phyloP scores from a whole-genome alignment of 2,888 invertebrate genomes.

The Tolmerus cingulatus region DNA sequence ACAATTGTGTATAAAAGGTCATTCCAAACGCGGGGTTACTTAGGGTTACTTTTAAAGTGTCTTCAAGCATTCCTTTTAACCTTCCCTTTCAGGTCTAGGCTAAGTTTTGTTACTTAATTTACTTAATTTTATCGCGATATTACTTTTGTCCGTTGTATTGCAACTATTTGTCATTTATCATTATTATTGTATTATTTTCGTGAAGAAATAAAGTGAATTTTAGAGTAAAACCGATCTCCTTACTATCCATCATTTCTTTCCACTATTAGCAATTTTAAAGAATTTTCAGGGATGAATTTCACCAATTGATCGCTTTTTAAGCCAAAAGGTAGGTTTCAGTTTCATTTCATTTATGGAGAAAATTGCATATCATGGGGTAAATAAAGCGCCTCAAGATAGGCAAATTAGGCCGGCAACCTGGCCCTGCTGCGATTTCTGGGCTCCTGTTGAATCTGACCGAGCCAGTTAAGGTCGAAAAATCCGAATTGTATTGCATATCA shows the following conservation, averaged over 20 bases:
- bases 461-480: too few relatives aligned
- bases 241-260: not conserved
- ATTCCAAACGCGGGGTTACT: not conserved
- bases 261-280: too few relatives aligned
- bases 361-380: too few relatives aligned
- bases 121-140: constrained; percentile 23
- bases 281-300: too few relatives aligned
- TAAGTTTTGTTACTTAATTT: constrained; percentile 29
- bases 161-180: constrained; percentile 3
- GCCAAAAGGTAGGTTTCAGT: too few relatives aligned
- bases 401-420: too few relatives aligned
- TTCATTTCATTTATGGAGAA: too few relatives aligned
- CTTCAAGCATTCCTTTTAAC: not conserved
- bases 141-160: constrained; percentile 16
- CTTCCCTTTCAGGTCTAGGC: not conserved
- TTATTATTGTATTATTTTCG: constrained; percentile 35
- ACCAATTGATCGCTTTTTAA: too few relatives aligned
- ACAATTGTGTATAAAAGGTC: constrained; percentile 5
- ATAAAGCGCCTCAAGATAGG: too few relatives aligned
- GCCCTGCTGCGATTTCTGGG: too few relatives aligned
- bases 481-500: too few relatives aligned
- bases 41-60: constrained; percentile 2
- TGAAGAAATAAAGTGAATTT: constrained; percentile 38
- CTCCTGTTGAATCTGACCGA: too few relatives aligned
- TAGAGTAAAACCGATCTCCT: not conserved